These are phyloP conservation scores for Brachyistius frenatus DNA, from an alignment of 2,113 vertebrate species.

Conservation along the genomic window DNA sequence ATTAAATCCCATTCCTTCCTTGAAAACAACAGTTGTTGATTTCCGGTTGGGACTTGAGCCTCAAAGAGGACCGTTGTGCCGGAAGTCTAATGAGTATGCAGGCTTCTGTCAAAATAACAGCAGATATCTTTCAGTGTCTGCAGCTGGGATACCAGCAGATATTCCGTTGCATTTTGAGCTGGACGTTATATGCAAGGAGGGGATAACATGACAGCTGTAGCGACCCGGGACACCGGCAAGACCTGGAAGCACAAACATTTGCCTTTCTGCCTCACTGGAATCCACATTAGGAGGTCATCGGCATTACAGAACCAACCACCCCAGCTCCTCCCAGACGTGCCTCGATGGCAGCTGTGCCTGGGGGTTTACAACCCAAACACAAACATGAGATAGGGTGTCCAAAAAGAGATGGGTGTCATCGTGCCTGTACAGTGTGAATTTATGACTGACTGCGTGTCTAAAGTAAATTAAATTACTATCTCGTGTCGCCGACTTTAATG, in stretches of 20 bases:
- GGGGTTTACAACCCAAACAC: constrained; percentile 63
- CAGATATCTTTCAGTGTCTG: constrained; percentile 34
- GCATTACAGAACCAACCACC: constrained; percentile 54
- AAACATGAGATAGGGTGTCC: constrained; percentile 65
- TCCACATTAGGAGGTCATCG: constrained; percentile 77
- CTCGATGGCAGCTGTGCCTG: constrained; percentile 72
- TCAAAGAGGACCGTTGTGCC: constrained; percentile 43
- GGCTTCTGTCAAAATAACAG: constrained; percentile 57
- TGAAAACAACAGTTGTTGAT: constrained; percentile 42
- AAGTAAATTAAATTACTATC: constrained; percentile 39
- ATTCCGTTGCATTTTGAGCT: constrained; percentile 50
- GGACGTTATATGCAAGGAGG: constrained; percentile 35
- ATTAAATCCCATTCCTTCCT: constrained; percentile 43
- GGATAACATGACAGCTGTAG: constrained; percentile 75
- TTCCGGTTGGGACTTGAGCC: constrained; percentile 21
- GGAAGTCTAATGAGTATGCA: constrained; percentile 45
- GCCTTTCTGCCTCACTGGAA: constrained; percentile 76
- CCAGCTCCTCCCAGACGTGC: constrained; percentile 40
- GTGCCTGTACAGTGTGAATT: constrained; percentile 40
- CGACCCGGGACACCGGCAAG: constrained; percentile 59
- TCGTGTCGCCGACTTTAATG: constrained; percentile 36
- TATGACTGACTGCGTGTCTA: constrained; percentile 10
- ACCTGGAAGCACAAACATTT: constrained; percentile 72
- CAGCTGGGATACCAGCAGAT: constrained; percentile 50
- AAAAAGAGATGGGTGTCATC: constrained; percentile 38